Evolutionary conservation across 2,888 invertebrate species (phyloP), one percentile per base, ranked within the genome.

Genomic region (Acleris emargana): DNA sequence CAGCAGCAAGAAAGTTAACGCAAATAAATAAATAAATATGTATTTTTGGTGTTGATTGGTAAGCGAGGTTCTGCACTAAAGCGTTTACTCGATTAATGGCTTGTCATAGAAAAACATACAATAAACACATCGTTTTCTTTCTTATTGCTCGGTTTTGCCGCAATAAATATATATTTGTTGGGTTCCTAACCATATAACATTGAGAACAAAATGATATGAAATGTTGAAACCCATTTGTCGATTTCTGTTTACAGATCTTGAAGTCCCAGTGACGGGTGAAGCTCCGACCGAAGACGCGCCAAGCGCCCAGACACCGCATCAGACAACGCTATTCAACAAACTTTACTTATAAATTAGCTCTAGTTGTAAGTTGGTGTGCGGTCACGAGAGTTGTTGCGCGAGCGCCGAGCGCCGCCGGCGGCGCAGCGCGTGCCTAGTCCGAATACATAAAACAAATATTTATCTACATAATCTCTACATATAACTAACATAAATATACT

Each of bases 311-410:
- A 82, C 81, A 83, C 82, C 81, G 81, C 85, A 79, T 81, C 84
- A 81, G 73, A 82, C 82, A 79, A 82, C 83, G 83, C 84, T 82
- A 82, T 84, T 86, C 83, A 80, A 80, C 76, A 88, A 87, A 85
- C 83, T 86, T 85, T 88, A 88, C 86, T 87, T 88, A 86, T 85
- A 84, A 64, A 77, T 81, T 88, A 90, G 88, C 80, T 82, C 84
- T 89, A 90, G 88, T 85, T 80, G 76, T 89, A 87, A 86, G 80
- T 88, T 88, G 89, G 90, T 91, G 91, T 91, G 91, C 90, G 89
- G 91, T 88, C 87, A 86, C 81, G 80, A 90, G 89, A 91, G 89
- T 91, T 88, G 89, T 89, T 86, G 87, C 88, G 38, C 38, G 38
- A 38, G 38, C 38, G 89, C 86, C 82, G 83, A 84, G 85, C 86